These are phyloP conservation scores for Jacana jacana DNA, from an alignment of 2,113 vertebrate species.

Conservation along the genomic window DNA sequence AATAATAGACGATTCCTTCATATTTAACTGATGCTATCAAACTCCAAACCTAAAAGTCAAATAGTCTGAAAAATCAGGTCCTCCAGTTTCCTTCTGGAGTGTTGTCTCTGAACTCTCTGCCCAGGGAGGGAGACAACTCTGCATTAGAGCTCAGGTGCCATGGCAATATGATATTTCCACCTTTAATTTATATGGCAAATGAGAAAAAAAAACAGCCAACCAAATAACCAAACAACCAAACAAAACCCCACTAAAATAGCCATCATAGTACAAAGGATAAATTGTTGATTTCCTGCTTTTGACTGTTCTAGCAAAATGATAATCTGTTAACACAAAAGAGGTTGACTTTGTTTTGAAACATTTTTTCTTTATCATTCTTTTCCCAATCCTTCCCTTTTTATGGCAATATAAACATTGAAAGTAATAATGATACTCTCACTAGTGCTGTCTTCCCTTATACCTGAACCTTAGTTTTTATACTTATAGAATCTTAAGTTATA, in stretches of 20 bases:
- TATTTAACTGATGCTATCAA: slow-evolving; percentile 28
- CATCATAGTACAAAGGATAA: not conserved
- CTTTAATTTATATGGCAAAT: not conserved
- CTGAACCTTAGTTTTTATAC: not conserved
- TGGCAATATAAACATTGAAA: not conserved
- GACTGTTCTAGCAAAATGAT: not conserved
- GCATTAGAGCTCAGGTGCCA: not conserved
- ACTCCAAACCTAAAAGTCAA: not conserved
- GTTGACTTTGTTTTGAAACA: not conserved
- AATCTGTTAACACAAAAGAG: not conserved
- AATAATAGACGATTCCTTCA: not conserved
- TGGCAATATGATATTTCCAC: not conserved
- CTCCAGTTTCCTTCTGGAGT: not conserved
- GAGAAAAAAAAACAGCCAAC: not conserved
- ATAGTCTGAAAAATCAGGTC: not conserved
- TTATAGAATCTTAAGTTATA: not conserved
- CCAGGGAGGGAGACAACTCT: not conserved
- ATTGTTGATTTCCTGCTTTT: not conserved
- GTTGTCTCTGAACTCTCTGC: not conserved
- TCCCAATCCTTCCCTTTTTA: not conserved
- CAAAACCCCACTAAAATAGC: not conserved
- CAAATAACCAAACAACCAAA: too few species aligned
- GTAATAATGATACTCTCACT: not conserved
- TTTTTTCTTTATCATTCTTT: not conserved
- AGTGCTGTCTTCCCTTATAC: not conserved